Conservation (phyloP, 1,140 invertebrate species). For the Brachionus asplanchnoidis region DNA sequence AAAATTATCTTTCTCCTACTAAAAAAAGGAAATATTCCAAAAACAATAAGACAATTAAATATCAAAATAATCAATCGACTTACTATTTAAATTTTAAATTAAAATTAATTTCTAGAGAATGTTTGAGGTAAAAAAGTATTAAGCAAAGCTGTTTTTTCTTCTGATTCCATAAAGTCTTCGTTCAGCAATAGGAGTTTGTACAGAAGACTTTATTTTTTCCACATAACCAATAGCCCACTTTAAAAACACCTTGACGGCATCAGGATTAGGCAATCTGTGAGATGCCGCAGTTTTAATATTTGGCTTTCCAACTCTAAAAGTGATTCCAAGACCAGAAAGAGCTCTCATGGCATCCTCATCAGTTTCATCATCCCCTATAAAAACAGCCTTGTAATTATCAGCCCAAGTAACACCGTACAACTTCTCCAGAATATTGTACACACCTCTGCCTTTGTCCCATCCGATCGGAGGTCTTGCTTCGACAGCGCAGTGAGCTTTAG, state of each 20-base stretch:
- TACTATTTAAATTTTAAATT: not conserved
- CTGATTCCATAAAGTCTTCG: not conserved
- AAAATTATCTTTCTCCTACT: not conserved
- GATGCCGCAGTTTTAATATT: conserved; percentile 39
- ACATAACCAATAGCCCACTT: conserved; percentile 34
- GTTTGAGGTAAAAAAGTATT: not conserved
- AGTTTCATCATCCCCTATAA: conserved; percentile 79
- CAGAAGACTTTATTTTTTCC: not conserved
- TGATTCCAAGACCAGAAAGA: conserved; percentile 70
- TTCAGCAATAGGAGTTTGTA: not conserved
- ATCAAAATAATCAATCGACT: too few relatives aligned
- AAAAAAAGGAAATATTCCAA: not conserved
- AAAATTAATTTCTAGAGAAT: too few relatives aligned
- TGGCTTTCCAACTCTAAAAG: conserved; percentile 67
- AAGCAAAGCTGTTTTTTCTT: not conserved
- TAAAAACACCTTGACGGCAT: conserved; percentile 10
- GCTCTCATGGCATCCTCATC: conserved; percentile 87
- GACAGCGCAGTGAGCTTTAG: conserved; percentile 70
- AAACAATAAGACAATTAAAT: not conserved
- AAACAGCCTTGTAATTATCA: conserved; percentile 80
- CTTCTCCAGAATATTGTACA: conserved; percentile 79
- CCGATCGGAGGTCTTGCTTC: conserved; percentile 80
- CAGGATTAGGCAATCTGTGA: conserved; percentile 20
- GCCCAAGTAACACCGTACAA: conserved; percentile 84
- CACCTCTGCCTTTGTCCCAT: conserved; percentile 83